These are phyloP conservation scores for Lepidurus packardi DNA, from an alignment of 1,140 invertebrate genomes.

Conservation along the genomic window DNA sequence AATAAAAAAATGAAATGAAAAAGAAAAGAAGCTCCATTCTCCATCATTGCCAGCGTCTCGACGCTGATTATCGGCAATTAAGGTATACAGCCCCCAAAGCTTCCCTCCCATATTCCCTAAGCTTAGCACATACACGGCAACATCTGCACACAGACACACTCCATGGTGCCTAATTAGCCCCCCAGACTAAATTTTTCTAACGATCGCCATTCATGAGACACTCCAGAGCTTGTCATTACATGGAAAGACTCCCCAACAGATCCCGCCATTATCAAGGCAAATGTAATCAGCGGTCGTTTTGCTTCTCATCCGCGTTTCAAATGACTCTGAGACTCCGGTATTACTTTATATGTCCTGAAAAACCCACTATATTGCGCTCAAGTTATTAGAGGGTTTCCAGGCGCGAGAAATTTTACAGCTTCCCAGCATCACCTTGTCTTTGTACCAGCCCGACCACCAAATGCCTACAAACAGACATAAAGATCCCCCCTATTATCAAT, in stretches of 20 bases:
- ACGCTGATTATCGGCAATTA: constrained; percentile 11
- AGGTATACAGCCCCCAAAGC: neutral
- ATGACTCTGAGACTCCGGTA: no score
- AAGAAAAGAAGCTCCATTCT: neutral
- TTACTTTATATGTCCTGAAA: no score
- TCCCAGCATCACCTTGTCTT: no score
- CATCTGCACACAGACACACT: neutral
- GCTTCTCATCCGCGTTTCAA: no score
- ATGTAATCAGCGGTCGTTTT: no score
- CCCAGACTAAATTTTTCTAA: neutral
- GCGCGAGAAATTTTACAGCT: no score
- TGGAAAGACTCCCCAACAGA: neutral
- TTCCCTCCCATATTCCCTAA: neutral
- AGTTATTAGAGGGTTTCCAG: no score
- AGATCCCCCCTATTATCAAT: neutral
- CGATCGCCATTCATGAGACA: constrained; percentile 17
- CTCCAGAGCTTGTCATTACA: constrained; percentile 10
- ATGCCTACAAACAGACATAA: neutral
- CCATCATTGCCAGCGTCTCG: constrained; percentile 6
- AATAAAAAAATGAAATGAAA: neutral
- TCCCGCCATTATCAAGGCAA: neutral
- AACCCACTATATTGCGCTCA: no score
- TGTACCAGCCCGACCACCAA: neutral
- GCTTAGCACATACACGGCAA: neutral
- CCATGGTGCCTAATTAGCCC: constrained; percentile 20